Percentiles rank a stretch among this genome's conserved stretches.
These are phyloP conservation scores for Haemorhous mexicanus DNA, from an alignment of 2,113 vertebrate species.

Conservation along the genomic window DNA sequence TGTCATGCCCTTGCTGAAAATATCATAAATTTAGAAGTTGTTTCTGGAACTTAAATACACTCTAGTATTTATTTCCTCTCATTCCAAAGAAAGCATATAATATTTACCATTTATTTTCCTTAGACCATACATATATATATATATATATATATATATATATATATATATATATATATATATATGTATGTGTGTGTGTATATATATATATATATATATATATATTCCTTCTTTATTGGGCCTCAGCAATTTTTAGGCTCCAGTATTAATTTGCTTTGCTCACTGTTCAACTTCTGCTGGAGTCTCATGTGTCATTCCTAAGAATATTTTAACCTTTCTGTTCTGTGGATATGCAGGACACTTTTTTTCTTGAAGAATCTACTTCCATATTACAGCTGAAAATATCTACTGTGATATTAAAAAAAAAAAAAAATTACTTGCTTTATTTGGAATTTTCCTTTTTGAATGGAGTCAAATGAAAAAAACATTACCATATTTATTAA, in stretches of 20 bases:
- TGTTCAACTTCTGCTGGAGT: not conserved
- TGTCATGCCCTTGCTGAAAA: not conserved
- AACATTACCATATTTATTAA: not conserved
- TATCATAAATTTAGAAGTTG: not conserved
- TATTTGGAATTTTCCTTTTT: not conserved
- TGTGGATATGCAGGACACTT: not conserved
- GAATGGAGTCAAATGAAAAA: not conserved
- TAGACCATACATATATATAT: rapidly evolving
- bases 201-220: not conserved
- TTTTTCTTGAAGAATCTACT: not conserved
- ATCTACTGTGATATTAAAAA: not conserved
- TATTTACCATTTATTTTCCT: not conserved
- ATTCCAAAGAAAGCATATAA: not conserved
- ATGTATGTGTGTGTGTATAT: no score
- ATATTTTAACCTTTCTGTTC: not conserved
- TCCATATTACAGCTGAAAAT: not conserved
- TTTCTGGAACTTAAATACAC: not conserved
- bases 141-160: not conserved
- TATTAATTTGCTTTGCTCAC: not conserved
- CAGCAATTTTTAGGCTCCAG: not conserved
- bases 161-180: not conserved
- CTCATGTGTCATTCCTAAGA: not conserved
- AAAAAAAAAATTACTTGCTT: not conserved
- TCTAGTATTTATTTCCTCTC: not conserved
- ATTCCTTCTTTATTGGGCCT: not conserved